A percentile compares a stretch with the other conserved stretches of the same genome.
Evolutionary conservation across 2,888 invertebrate genomes (phyloP).

Genomic region (Pecten maximus): DNA sequence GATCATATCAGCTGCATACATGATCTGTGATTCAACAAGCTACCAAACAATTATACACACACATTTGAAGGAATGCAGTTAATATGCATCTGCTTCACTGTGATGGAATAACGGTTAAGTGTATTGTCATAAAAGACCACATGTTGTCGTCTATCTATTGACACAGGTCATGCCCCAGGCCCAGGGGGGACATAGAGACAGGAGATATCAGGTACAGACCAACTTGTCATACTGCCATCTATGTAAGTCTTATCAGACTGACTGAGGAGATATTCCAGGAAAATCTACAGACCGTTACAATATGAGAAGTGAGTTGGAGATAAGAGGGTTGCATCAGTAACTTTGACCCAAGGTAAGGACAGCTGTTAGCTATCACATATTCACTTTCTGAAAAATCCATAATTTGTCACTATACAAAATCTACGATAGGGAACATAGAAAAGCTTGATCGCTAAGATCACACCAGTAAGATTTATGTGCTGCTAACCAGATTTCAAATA

Average conservation of each 20-base stretch:
- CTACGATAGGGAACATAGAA: too few species aligned
- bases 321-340: not conserved
- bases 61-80: not conserved
- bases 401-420: not conserved
- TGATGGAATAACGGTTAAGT: not conserved
- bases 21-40: too few species aligned
- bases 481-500: not conserved
- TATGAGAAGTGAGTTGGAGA: not conserved
- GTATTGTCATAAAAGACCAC: not conserved
- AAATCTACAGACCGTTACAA: constrained; percentile 1
- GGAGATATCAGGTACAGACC: not conserved
- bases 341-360: not conserved
- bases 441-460: not conserved
- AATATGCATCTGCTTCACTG: constrained; percentile 10
- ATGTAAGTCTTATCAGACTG: not conserved
- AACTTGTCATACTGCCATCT: not conserved
- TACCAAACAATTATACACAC: not conserved
- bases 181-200: not conserved
- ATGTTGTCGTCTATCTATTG: not conserved
- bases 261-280: not conserved
- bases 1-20: too few species aligned
- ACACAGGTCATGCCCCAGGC: not conserved
- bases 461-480: not conserved
- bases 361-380: not conserved
- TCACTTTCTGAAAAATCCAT: not conserved